Base-by-base conservation (phyloP, 2,797 vertebrate species). In the Glyptemys insculpta region DNA sequence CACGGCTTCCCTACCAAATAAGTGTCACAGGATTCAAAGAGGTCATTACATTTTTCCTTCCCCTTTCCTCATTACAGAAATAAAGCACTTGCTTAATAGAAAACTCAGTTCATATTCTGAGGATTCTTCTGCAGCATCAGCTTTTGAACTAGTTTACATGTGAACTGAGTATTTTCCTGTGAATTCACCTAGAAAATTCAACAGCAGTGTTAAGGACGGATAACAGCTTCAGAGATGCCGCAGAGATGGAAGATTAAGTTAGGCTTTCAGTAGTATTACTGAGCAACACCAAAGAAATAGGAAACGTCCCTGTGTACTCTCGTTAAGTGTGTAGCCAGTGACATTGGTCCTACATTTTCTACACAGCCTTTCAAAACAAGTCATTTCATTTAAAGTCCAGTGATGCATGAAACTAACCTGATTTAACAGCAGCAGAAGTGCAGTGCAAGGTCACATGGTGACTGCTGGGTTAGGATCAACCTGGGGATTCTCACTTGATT, bases 321-420 rank as follows among this genome's bases (percentile, higher is more conserved):
- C 86, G 94, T 95, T 87, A 95, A 94, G 72, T 79, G 94, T 93
- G 87, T 91, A 89, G 57, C 94, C 90, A 93, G 95, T 88, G 93
- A 59, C 12, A 91, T 1, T 5, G n/a, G 81, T 79, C 3, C 57
- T 72, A 47, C 54, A 79, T 85, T 65, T 95, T 85, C 88, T 84
- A 50, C 25, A 81, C 18, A 72, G 84, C 85, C 68, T 89, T 50
- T 74, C 82, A 88, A 88, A 92, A 21, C 87, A 93, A 86, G 85
- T 95, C 95, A 86, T 96, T 94, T 95, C 94, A 96, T 2, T 97
- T 87, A 93, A 95, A 94, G 91, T 87, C 89, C 95, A 96, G 89
- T 85, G 86, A 86, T 93, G 92, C 95, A 86, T 91, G 95, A 96
- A 91, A 95, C 90, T 86, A 79, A 80, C 54, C 56, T 79, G 49